Evolutionary conservation across 2,113 vertebrate genomes (phyloP).

Genomic region (Oreotrochilus melanogaster): DNA sequence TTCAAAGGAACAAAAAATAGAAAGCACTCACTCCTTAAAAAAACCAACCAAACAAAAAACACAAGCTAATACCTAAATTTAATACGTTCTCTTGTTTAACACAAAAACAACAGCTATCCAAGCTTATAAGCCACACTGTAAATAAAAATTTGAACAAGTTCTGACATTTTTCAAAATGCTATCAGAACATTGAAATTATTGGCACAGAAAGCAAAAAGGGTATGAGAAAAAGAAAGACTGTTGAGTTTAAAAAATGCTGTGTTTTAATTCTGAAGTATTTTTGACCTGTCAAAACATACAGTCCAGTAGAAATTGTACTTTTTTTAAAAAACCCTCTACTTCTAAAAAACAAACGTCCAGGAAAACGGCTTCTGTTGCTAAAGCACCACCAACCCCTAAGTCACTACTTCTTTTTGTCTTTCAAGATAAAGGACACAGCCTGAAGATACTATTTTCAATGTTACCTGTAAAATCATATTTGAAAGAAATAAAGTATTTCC

Average conservation of each 20-base stretch:
- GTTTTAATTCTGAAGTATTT: slow-evolving; percentile 59
- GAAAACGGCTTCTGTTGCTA: slow-evolving; percentile 28
- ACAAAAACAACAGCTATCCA: slow-evolving; percentile 50
- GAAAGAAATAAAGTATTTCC: slow-evolving; percentile 47
- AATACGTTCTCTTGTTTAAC: slow-evolving; percentile 33
- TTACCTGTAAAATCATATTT: slow-evolving; percentile 34
- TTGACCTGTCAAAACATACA: slow-evolving; percentile 55
- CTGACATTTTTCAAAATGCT: slow-evolving; percentile 55
- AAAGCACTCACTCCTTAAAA: slow-evolving; percentile 34
- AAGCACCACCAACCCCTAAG: neutral
- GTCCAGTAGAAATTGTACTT: slow-evolving; percentile 67
- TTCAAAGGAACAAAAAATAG: slow-evolving; percentile 55
- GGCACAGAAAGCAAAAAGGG: slow-evolving; percentile 73
- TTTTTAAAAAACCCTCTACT: neutral
- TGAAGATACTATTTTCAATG: neutral
- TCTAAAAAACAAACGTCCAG: neutral
- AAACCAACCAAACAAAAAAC: neutral
- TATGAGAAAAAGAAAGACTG: slow-evolving; percentile 46
- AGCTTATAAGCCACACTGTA: slow-evolving; percentile 50
- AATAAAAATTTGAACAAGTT: slow-evolving; percentile 32
- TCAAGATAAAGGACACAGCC: neutral
- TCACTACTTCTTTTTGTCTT: slow-evolving; percentile 54
- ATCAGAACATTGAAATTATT: slow-evolving; percentile 62
- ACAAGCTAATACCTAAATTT: slow-evolving; percentile 57
- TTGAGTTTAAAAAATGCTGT: slow-evolving; percentile 62